Conservation (phyloP, 2,113 vertebrate genomes). For the Phyllopteryx taeniolatus region DNA sequence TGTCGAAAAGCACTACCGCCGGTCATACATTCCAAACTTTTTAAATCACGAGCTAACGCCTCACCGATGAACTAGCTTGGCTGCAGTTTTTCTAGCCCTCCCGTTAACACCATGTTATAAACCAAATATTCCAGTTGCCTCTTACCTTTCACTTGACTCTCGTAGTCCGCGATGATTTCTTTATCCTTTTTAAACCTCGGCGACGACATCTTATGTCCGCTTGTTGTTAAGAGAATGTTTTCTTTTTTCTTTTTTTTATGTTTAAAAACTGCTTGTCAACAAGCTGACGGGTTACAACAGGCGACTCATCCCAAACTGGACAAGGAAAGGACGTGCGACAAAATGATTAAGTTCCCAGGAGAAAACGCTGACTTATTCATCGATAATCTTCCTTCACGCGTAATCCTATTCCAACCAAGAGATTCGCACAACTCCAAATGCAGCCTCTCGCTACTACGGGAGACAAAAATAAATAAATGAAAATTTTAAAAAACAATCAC, state of each 20-base stretch:
- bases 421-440: conserved; percentile 28
- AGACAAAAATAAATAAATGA: conserved; percentile 4
- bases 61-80: conserved; percentile 15
- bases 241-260: no score
- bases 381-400: conserved; percentile 45
- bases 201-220: conserved; percentile 81
- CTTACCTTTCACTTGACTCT: conserved; percentile 98
- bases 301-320: conserved; percentile 53
- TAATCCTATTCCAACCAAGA: conserved; percentile 43
- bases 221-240: background rate
- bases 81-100: background rate
- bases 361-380: conserved; percentile 36
- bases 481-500: background rate
- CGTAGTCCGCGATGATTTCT: conserved; percentile 95
- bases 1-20: background rate
- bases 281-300: conserved; percentile 46
- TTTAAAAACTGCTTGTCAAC: conserved; percentile 35
- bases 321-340: background rate
- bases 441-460: conserved; percentile 19
- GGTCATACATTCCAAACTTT: conserved; percentile 10
- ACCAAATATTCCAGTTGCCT: background rate
- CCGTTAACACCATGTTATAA: conserved; percentile 11
- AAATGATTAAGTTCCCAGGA: conserved; percentile 3
- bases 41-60: conserved; percentile 8
- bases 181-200: conserved; percentile 97